Evolutionary conservation across 35 echinoderm and acorn worm species (phyloP).

Genomic region (Apostichopus parvimensis): DNA sequence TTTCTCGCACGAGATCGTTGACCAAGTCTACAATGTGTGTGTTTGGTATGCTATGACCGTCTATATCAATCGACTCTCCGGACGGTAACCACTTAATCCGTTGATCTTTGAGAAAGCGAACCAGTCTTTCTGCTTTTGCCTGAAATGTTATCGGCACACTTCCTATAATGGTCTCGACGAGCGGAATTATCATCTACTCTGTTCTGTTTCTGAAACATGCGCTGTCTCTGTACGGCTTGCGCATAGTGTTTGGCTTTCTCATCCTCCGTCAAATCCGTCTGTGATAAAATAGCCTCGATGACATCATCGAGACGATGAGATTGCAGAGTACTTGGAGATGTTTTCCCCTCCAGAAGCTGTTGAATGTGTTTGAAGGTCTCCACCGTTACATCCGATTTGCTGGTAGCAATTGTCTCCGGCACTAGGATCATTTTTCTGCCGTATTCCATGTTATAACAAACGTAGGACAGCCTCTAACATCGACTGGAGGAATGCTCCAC

Average conservation of each 20-base stretch:
- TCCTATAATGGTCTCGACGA: neutral
- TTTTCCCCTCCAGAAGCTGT: neutral
- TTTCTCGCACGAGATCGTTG: neutral
- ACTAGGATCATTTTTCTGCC: neutral
- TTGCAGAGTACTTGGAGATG: neutral
- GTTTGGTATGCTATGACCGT: neutral
- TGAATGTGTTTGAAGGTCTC: neutral
- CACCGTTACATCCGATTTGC: neutral
- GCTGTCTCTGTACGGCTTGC: neutral
- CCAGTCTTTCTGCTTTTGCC: neutral
- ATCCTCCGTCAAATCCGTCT: neutral
- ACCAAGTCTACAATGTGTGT: neutral
- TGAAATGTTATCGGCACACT: conserved; percentile 5
- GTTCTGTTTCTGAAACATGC: neutral
- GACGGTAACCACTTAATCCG: neutral
- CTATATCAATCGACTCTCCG: neutral
- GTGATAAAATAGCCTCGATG: neutral
- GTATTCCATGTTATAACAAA: neutral
- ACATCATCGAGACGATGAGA: neutral
- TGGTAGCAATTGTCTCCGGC: neutral
- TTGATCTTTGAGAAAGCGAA: neutral
- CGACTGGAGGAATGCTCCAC: neutral
- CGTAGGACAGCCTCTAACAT: neutral
- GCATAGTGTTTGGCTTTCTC: neutral
- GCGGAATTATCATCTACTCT: neutral